Evolutionary conservation across 2,888 invertebrate genomes (phyloP).

Genomic region (Spicauda simplicius): DNA sequence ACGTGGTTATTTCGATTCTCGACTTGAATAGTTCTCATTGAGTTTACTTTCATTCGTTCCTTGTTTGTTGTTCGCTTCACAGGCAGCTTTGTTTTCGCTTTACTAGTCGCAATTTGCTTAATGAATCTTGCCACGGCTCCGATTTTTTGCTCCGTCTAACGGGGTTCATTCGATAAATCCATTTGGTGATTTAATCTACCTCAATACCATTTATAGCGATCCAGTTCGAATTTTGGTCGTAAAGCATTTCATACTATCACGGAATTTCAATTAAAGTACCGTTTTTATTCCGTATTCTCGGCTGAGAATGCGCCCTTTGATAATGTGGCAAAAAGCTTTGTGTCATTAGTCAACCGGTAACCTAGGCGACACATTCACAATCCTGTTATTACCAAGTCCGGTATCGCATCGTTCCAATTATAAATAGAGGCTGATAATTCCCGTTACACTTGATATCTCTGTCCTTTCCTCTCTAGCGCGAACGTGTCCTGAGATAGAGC

Average conservation of each 20-base stretch:
- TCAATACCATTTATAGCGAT: too few relatives aligned
- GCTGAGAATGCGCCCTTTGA: constrained; percentile 4
- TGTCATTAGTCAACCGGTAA: constrained; percentile 15
- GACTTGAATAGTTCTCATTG: constrained; percentile 32
- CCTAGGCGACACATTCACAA: constrained; percentile 51
- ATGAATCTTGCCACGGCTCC: constrained; percentile 2
- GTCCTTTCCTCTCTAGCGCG: constrained; percentile 35
- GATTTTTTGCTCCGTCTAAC: constrained; percentile 3
- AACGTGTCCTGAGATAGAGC: constrained; percentile 46
- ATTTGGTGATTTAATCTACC: too few relatives aligned
- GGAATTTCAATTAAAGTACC: constrained; percentile 8
- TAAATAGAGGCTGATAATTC: constrained; percentile 73
- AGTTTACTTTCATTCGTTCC: constrained; percentile 42
- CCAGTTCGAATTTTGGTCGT: background rate
- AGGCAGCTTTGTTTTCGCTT: constrained; percentile 3
- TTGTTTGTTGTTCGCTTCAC: constrained; percentile 21
- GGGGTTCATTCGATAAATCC: too few relatives aligned
- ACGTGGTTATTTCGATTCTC: constrained; percentile 25
- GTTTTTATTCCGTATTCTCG: constrained; percentile 13
- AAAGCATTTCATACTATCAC: background rate
- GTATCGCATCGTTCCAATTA: constrained; percentile 68
- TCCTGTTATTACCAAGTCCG: constrained; percentile 59
- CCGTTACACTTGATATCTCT: constrained; percentile 55
- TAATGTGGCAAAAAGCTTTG: constrained; percentile 14
- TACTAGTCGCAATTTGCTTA: constrained; percentile 7